A percentile compares a stretch with the other conserved stretches of the same genome.
These are phyloP conservation scores for Loxodonta africana DNA, from an alignment of 2,113 vertebrate species.

Conservation along the genomic window DNA sequence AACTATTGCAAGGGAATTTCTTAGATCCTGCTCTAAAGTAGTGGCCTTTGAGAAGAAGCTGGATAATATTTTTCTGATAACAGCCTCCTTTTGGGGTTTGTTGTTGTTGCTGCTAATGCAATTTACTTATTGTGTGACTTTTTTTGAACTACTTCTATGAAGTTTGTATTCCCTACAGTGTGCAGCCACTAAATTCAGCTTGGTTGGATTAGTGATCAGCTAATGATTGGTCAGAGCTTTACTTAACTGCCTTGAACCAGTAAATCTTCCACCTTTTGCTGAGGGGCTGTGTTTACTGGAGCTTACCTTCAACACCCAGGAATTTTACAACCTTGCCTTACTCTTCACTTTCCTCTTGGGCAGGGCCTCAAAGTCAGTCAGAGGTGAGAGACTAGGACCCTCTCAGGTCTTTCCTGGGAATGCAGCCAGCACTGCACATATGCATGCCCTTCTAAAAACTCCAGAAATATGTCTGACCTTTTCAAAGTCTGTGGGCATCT, in stretches of 20 bases:
- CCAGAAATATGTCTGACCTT: too few relatives aligned
- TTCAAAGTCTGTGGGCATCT: too few relatives aligned
- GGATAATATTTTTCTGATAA: neutral
- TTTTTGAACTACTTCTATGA: neutral
- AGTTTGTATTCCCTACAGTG: neutral
- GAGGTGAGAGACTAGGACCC: too few relatives aligned
- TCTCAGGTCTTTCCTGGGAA: too few relatives aligned
- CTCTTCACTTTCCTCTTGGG: neutral
- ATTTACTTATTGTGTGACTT: neutral
- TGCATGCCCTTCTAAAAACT: too few relatives aligned
- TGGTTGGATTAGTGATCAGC: neutral
- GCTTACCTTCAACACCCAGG: neutral
- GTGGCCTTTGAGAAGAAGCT: neutral
- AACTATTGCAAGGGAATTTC: neutral
- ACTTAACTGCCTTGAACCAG: neutral
- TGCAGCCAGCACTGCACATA: too few relatives aligned
- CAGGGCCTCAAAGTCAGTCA: neutral
- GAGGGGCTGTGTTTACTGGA: too few relatives aligned
- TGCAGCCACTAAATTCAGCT: neutral
- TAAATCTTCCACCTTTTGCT: neutral
- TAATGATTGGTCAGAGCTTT: neutral
- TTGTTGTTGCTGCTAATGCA: neutral
- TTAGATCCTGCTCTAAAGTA: neutral
- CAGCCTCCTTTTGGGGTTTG: neutral
- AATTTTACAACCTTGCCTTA: neutral